Percentiles rank a stretch among this genome's conserved stretches.
phyloP scores from a whole-genome alignment of 2,113 vertebrate species.

The Aepyceros melampus region DNA sequence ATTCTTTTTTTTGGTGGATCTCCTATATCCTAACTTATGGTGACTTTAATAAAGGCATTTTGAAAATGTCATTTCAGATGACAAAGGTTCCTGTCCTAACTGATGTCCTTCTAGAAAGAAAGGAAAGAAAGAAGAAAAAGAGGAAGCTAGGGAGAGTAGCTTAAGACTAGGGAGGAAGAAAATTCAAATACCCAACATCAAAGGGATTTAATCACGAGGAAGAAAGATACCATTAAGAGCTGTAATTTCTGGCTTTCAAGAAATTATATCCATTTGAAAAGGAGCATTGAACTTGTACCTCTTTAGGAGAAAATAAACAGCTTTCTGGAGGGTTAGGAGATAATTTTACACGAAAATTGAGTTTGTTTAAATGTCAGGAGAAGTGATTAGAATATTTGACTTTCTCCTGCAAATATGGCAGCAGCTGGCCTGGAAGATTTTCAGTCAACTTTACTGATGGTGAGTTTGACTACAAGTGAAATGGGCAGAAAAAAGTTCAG shows the following conservation, averaged over 20 bases:
- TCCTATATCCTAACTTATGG: not conserved
- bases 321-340: conserved; percentile 3
- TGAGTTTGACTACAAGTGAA: not conserved
- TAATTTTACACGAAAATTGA: not conserved
- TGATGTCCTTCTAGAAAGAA: not conserved
- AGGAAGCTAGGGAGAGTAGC: not conserved
- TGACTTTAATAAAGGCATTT: not conserved
- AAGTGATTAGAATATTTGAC: conserved; percentile 19
- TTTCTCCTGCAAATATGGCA: not conserved
- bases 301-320: conserved; percentile 23
- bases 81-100: not conserved
- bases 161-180: not conserved
- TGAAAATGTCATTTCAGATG: not conserved
- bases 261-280: conserved; percentile 28
- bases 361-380: conserved; percentile 10
- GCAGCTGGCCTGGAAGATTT: not conserved
- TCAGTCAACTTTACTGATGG: not conserved
- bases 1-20: not conserved
- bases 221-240: not conserved
- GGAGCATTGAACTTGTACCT: not conserved
- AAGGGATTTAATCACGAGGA: not conserved
- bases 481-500: not conserved
- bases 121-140: not conserved
- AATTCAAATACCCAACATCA: not conserved
- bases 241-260: not conserved